A percentile compares a stretch with the other conserved stretches of the same genome.
phyloP scores from a whole-genome alignment of 2,888 invertebrate genomes.

The Anoplius nigerrimus region DNA sequence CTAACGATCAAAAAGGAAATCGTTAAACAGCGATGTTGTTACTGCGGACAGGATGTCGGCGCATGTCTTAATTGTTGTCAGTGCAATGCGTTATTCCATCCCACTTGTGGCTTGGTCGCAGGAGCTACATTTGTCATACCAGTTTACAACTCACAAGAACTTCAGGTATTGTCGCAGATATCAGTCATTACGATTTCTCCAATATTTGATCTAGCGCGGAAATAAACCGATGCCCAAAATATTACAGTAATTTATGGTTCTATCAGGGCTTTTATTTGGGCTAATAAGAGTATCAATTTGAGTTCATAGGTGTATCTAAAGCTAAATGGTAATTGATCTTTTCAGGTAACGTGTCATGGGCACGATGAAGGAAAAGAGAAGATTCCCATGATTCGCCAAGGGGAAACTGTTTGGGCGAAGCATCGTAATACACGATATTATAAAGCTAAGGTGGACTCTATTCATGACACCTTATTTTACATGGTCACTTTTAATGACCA shows the following conservation, averaged over 20 bases:
- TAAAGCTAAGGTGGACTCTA: conserved; percentile 76
- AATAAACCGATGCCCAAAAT: too few species aligned
- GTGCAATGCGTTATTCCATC: conserved; percentile 78
- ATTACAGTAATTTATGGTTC: too few species aligned
- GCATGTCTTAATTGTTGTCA: conserved; percentile 75
- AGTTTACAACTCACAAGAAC: conserved; percentile 62
- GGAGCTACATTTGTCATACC: conserved; percentile 74
- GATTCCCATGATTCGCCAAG: conserved; percentile 64
- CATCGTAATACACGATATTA: conserved; percentile 80
- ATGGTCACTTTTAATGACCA: conserved; percentile 80
- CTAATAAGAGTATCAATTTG: background rate
- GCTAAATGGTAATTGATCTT: background rate
- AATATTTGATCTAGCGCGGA: background rate
- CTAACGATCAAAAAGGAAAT: conserved; percentile 60
- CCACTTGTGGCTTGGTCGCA: conserved; percentile 78
- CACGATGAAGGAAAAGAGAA: conserved; percentile 66
- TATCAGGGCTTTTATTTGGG: too few species aligned
- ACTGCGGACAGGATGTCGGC: conserved; percentile 71
- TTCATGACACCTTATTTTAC: conserved; percentile 76
- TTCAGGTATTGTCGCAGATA: conserved; percentile 56
- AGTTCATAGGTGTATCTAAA: background rate
- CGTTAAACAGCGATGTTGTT: conserved; percentile 66
- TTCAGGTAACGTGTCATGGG: conserved; percentile 66
- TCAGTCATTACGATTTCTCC: background rate
- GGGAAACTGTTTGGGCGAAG: conserved; percentile 79